Evolutionary conservation across 2,113 vertebrate species (phyloP).

Genomic region (Hemibates koningsi): DNA sequence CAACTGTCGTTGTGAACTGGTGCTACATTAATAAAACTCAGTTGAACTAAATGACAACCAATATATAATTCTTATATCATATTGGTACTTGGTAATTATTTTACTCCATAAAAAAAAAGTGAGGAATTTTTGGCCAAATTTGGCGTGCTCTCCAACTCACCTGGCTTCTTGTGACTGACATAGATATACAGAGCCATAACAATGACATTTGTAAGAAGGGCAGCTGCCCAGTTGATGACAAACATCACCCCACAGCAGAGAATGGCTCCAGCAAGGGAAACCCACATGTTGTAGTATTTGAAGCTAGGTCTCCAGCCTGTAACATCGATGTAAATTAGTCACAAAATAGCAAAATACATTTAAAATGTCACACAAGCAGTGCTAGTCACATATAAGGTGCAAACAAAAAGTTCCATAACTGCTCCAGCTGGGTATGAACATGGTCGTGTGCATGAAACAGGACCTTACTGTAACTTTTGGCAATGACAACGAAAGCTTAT

Average conservation of each 20-base stretch:
- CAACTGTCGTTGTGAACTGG: background rate
- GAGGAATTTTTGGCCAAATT: background rate
- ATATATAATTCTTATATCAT: background rate
- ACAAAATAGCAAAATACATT: background rate
- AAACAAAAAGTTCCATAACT: background rate
- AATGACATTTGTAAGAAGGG: constrained; percentile 91
- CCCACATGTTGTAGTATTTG: constrained; percentile 99
- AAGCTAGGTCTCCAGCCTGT: constrained; percentile 97
- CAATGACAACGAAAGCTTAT: background rate
- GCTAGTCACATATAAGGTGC: background rate
- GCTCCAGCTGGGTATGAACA: background rate
- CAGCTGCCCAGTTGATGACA: constrained; percentile 98
- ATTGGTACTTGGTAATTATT: background rate
- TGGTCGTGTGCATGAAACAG: background rate
- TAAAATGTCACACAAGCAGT: background rate
- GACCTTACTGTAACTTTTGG: background rate
- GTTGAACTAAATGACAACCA: background rate
- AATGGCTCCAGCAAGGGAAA: constrained; percentile 87
- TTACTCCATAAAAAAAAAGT: background rate
- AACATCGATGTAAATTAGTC: background rate
- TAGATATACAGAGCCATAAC: constrained; percentile 96
- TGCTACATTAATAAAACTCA: background rate
- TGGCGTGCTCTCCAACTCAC: constrained; percentile 55
- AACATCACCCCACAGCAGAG: constrained; percentile 98
- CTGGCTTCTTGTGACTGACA: constrained; percentile 97